A percentile compares a stretch with the other conserved stretches of the same genome.
phyloP scores from a whole-genome alignment of 2,113 vertebrate genomes.

The Ancistrus triradiatus region DNA sequence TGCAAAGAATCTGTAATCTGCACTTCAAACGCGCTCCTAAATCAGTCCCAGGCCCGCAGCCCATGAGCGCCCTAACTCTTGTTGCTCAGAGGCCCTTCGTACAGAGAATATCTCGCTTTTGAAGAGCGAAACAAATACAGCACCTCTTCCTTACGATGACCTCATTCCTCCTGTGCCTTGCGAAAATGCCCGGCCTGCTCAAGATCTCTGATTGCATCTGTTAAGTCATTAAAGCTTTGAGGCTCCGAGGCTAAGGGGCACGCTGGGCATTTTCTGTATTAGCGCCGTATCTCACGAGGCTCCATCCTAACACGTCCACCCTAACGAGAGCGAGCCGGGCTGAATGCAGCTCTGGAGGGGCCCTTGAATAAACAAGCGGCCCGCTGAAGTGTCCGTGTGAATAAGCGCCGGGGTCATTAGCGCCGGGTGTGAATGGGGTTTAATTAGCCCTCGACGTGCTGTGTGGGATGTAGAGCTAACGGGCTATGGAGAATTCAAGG shows the following conservation, averaged over 20 bases:
- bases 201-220: slow-evolving; percentile 40
- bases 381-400: slow-evolving; percentile 64
- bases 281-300: slow-evolving; percentile 45
- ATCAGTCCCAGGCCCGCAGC: slow-evolving; percentile 76
- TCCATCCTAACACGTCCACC: slow-evolving; percentile 22
- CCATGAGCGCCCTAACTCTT: slow-evolving; percentile 70
- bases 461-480: slow-evolving; percentile 40
- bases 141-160: slow-evolving; percentile 37
- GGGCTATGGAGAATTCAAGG: slow-evolving; percentile 46
- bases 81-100: slow-evolving; percentile 64
- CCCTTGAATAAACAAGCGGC: slow-evolving; percentile 69
- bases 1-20: slow-evolving; percentile 77
- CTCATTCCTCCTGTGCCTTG: slow-evolving; percentile 24
- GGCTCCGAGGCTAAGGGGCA: slow-evolving; percentile 38
- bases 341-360: slow-evolving; percentile 56
- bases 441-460: slow-evolving; percentile 63
- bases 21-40: slow-evolving; percentile 78
- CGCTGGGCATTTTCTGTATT: slow-evolving; percentile 45
- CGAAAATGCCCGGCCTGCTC: slow-evolving; percentile 7
- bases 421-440: slow-evolving; percentile 67
- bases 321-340: slow-evolving; percentile 46
- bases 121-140: slow-evolving; percentile 53
- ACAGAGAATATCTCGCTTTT: slow-evolving; percentile 62
- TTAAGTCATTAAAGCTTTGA: slow-evolving; percentile 49
- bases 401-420: slow-evolving; percentile 69